Percentiles rank a stretch among this genome's conserved stretches.
These are phyloP conservation scores for Pyxicephalus adspersus DNA, from an alignment of 2,113 vertebrate species.

Conservation along the genomic window DNA sequence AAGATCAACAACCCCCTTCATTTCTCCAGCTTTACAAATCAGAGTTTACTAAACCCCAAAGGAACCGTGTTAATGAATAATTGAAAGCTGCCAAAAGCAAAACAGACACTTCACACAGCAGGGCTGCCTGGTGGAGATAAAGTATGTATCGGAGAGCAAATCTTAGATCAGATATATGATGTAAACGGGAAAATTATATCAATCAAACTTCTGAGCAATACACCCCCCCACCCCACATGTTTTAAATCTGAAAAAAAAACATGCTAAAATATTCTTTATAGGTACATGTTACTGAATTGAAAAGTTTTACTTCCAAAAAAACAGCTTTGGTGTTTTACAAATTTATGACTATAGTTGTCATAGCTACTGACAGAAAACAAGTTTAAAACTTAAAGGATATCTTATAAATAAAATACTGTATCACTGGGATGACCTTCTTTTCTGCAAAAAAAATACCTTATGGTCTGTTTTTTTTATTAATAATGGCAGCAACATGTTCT, in stretches of 20 bases:
- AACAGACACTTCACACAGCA: constrained; percentile 15
- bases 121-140: background rate
- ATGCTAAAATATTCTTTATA: constrained; percentile 12
- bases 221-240: no score
- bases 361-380: background rate
- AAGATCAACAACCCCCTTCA: background rate
- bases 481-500: no score
- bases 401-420: no score
- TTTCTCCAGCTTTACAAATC: background rate
- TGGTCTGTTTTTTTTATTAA: no score
- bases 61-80: constrained; percentile 13
- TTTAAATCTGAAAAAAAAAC: background rate
- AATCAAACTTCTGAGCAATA: background rate
- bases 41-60: constrained; percentile 25
- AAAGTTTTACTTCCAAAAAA: background rate
- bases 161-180: background rate
- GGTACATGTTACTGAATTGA: background rate
- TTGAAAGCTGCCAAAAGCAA: constrained; percentile 42
- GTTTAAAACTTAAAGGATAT: no score
- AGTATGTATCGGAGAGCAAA: background rate
- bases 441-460: no score
- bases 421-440: no score
- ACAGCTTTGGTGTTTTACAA: constrained; percentile 1
- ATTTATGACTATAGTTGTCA: constrained; percentile 1
- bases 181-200: background rate